Conservation (phyloP, 2,888 invertebrate species). For the Flabesymbios commensalis region DNA sequence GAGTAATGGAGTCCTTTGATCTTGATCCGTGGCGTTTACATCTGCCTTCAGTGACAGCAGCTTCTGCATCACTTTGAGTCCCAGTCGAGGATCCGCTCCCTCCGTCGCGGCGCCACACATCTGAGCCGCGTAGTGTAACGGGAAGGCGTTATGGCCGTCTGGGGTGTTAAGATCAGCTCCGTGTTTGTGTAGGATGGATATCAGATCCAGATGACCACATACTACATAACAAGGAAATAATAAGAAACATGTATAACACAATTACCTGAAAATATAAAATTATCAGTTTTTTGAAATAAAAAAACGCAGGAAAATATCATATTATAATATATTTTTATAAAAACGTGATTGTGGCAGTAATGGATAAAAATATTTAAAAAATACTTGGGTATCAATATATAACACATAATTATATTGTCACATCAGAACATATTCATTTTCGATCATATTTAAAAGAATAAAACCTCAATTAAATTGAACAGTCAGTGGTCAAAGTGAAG, state of each 20-base stretch:
- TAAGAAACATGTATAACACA: neutral
- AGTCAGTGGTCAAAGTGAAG: too few species aligned
- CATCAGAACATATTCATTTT: too few species aligned
- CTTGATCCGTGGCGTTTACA: constrained; percentile 85
- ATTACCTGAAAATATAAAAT: neutral
- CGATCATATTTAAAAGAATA: too few species aligned
- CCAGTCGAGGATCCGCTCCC: constrained; percentile 63
- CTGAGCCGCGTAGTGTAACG: constrained; percentile 96
- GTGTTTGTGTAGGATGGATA: constrained; percentile 78
- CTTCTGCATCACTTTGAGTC: constrained; percentile 79
- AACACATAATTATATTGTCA: too few species aligned
- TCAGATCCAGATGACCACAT: constrained; percentile 88
- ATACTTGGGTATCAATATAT: too few species aligned
- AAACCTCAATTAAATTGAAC: too few species aligned
- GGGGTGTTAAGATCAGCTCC: constrained; percentile 87
- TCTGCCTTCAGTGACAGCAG: constrained; percentile 75
- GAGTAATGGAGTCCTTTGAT: constrained; percentile 88
- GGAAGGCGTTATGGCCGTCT: constrained; percentile 93
- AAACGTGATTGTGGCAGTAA: too few species aligned
- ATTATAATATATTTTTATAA: too few species aligned
- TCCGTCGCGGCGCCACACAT: constrained; percentile 72
- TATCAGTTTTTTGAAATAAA: too few species aligned
- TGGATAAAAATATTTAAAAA: too few species aligned
- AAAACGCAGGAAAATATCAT: too few species aligned
- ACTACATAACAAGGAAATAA: constrained; percentile 65